These are phyloP conservation scores for Rafetus swinhoei DNA, from an alignment of 2,113 vertebrate species.

Conservation along the genomic window DNA sequence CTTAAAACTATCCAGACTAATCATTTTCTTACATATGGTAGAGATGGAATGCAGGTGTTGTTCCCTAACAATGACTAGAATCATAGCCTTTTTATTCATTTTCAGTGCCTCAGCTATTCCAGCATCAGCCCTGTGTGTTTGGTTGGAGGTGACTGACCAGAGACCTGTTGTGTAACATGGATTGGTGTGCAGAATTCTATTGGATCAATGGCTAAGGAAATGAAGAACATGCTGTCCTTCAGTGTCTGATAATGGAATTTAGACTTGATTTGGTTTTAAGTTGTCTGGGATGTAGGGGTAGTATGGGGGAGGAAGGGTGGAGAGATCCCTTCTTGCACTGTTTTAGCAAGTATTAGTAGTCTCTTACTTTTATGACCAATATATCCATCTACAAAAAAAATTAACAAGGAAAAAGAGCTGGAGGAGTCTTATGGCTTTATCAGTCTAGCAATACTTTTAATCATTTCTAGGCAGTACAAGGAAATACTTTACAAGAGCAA, in stretches of 20 bases:
- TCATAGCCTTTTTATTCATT: conserved; percentile 23
- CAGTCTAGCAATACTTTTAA: background rate
- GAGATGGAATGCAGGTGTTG: background rate
- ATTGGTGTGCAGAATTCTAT: conserved; percentile 12
- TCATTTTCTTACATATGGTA: conserved; percentile 12
- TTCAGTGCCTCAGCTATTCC: conserved; percentile 7
- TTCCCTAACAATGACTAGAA: background rate
- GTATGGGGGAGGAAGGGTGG: background rate
- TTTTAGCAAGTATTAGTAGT: background rate
- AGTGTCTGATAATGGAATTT: background rate
- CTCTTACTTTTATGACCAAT: background rate
- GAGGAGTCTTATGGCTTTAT: background rate
- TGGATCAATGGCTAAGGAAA: background rate
- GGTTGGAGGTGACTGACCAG: conserved; percentile 32
- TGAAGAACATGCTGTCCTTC: background rate
- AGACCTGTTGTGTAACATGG: conserved; percentile 33
- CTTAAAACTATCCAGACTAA: background rate
- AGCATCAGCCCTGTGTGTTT: conserved; percentile 9
- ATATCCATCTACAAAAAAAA: background rate
- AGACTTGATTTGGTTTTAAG: background rate
- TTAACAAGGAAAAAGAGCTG: conserved; percentile 9
- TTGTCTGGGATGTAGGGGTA: background rate
- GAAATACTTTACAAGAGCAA: background rate
- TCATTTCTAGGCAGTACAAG: background rate
- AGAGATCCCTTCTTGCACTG: background rate